A percentile compares a stretch with the other conserved stretches of the same genome.
Evolutionary conservation across 2,797 vertebrate genomes (phyloP).

Genomic region (Danio kyathit): DNA sequence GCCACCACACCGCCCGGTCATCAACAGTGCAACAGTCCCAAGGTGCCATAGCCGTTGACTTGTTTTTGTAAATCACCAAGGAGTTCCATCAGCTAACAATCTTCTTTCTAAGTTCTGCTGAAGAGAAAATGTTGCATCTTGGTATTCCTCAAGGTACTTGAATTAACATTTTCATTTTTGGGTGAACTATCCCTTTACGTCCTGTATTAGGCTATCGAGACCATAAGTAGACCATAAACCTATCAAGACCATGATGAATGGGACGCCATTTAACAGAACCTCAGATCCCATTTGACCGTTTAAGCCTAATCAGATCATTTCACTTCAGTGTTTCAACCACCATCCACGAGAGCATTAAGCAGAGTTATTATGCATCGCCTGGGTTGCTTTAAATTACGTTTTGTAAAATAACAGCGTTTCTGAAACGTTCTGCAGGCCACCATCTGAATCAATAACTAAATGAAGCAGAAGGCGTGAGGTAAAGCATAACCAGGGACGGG

Average conservation of each 20-base stretch:
- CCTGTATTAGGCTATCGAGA: not conserved
- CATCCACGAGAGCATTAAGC: slow-evolving; percentile 62
- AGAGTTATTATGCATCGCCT: slow-evolving; percentile 24
- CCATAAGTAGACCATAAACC: not conserved
- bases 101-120: too few relatives aligned
- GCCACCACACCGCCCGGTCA: too few relatives aligned
- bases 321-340: slow-evolving; percentile 54
- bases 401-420: slow-evolving; percentile 51
- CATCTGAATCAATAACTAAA: slow-evolving; percentile 50
- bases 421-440: slow-evolving; percentile 65
- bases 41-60: too few relatives aligned
- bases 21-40: too few relatives aligned
- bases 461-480: slow-evolving; percentile 21
- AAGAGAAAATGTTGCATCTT: too few relatives aligned
- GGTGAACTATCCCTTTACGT: not conserved
- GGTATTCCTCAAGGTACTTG: too few relatives aligned
- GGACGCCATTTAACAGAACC: not conserved
- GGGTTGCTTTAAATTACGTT: slow-evolving; percentile 54
- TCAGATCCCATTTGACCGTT: not conserved
- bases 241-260: not conserved
- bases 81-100: too few relatives aligned
- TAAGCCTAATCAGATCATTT: not conserved
- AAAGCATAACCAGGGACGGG: slow-evolving; percentile 4
- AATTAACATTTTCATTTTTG: too few relatives aligned
- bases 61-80: too few relatives aligned